These are phyloP conservation scores for Ormyrus labotus DNA, from an alignment of 2,888 invertebrate species.

Conservation along the genomic window DNA sequence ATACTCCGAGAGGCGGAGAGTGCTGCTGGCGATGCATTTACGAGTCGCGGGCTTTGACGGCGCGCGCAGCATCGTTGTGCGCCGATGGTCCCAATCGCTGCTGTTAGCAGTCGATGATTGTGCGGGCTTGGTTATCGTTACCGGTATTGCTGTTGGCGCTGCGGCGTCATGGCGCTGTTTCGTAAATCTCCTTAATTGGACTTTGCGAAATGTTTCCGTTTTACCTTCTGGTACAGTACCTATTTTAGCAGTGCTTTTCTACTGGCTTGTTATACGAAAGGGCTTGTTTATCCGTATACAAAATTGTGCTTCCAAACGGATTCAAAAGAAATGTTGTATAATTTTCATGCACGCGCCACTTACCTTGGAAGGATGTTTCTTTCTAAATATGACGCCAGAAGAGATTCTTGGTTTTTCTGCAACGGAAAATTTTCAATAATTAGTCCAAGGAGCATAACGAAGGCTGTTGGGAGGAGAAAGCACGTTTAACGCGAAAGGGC, in stretches of 20 bases:
- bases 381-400: background rate
- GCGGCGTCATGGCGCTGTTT: no score
- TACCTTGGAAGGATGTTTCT: conserved; percentile 22
- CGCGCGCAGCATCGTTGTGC: background rate
- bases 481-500: background rate
- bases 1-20: no score
- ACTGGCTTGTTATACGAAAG: background rate
- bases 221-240: background rate
- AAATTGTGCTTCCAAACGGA: background rate
- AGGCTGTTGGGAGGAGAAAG: no score
- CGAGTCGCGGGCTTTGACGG: no score
- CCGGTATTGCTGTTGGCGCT: no score
- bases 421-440: conserved; percentile 7
- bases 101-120: background rate
- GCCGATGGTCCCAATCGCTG: background rate
- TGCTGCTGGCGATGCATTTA: no score
- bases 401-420: conserved; percentile 7
- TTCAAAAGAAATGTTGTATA: background rate
- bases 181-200: no score
- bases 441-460: background rate
- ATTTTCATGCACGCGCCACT: background rate
- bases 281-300: background rate
- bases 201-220: background rate
- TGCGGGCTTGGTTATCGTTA: no score
- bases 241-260: background rate